Evolutionary conservation across 1,140 invertebrate species (phyloP).

Genomic region (Atta colombica): DNA sequence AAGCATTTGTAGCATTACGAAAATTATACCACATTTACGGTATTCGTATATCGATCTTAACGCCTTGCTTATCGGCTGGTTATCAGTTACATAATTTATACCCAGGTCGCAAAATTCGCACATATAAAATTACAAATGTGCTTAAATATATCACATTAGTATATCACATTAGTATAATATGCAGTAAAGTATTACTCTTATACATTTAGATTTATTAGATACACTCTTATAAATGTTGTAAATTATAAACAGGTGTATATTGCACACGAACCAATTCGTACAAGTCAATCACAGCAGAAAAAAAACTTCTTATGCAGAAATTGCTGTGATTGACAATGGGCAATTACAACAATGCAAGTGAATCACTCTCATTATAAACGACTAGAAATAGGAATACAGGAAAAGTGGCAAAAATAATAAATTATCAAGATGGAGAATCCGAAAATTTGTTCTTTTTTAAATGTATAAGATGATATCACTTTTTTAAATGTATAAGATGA

Average conservation of each 20-base stretch:
- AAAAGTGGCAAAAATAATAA: slow-evolving; percentile 10
- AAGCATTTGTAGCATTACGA: too few species aligned
- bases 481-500: neutral
- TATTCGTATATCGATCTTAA: slow-evolving; percentile 30
- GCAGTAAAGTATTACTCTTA: neutral
- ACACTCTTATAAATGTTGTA: slow-evolving; percentile 1
- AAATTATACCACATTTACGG: neutral
- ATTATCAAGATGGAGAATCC: neutral
- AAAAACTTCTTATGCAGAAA: too few species aligned
- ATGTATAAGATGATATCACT: neutral
- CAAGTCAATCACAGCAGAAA: too few species aligned
- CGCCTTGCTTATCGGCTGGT: slow-evolving; percentile 53
- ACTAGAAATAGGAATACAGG: neutral
- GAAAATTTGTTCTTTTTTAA: neutral
- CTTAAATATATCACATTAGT: slow-evolving; percentile 19
- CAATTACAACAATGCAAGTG: too few species aligned
- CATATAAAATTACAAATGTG: slow-evolving; percentile 24
- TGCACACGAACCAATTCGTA: too few species aligned
- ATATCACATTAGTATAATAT: slow-evolving; percentile 9
- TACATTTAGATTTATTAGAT: too few species aligned
- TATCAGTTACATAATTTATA: slow-evolving; percentile 21
- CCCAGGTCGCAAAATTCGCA: slow-evolving; percentile 39
- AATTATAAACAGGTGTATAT: neutral
- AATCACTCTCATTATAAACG: neutral
- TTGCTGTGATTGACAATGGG: too few species aligned